Percentiles rank a stretch among this genome's conserved stretches.
Evolutionary conservation across 2,113 vertebrate species (phyloP).

Genomic region (Neolamprologus ventralis): DNA sequence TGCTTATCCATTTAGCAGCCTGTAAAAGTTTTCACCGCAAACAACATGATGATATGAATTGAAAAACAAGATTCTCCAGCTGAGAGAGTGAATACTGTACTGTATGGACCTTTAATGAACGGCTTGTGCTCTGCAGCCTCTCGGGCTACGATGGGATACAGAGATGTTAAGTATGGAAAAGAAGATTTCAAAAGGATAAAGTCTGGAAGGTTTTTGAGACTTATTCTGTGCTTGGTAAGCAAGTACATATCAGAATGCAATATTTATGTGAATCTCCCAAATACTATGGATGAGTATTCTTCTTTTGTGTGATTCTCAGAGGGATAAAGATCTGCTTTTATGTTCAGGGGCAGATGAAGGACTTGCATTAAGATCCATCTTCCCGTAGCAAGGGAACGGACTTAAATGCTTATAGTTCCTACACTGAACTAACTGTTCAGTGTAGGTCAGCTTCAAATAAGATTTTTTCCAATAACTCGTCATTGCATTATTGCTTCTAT

Average conservation of each 20-base stretch:
- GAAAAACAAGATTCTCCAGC: background rate
- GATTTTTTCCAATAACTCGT: background rate
- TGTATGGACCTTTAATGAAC: background rate
- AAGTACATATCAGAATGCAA: slow-evolving; percentile 9
- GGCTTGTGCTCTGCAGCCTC: background rate
- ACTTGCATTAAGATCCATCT: background rate
- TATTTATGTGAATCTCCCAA: slow-evolving; percentile 12
- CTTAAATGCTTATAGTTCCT: background rate
- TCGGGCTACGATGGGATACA: background rate
- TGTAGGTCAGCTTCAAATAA: background rate
- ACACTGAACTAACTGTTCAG: background rate
- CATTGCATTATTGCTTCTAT: background rate
- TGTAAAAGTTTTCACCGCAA: background rate
- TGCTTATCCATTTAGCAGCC: background rate
- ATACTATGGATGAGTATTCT: background rate
- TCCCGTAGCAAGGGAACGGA: background rate
- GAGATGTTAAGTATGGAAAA: background rate
- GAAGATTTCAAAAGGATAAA: background rate
- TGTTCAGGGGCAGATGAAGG: slow-evolving; percentile 33
- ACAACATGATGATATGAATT: background rate
- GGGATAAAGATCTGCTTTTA: slow-evolving; percentile 23
- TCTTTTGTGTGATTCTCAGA: background rate
- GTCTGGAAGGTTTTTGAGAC: background rate
- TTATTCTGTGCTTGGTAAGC: background rate
- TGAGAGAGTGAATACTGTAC: background rate